Base-by-base conservation (phyloP, 2,113 vertebrate species). In the Phycodurus eques region DNA sequence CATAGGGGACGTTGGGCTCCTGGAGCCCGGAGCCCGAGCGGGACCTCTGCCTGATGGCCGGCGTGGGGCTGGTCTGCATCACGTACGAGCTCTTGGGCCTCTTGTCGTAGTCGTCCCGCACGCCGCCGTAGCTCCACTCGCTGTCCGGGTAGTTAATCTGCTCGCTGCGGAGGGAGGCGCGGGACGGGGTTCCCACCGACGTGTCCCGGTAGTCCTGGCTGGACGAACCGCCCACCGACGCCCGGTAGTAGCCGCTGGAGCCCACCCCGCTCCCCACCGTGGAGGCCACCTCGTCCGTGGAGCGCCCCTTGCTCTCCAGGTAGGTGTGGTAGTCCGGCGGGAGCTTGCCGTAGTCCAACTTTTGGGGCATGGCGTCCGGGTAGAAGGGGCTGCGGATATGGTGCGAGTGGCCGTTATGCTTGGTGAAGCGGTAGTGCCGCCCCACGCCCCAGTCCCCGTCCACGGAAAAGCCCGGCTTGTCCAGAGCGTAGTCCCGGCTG, bases 41-140 rank as follows among this genome's bases (percentile, higher is more conserved):
- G 65, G 98, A 98, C 22, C 97, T 91, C 89, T 99, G 98, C 69
- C 98, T 91, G 88, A 99, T 96, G 8, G 95, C 81, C 0, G 96
- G 97, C 79, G 96, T 96, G 70, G 98, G 96, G 83, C 97, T 99
- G 0, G 93, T 94, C 47, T 95, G 95, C 51, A 91, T 92, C 78
- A 96, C 89, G 1, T 99, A 97, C 0, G 98, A 99, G 0, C 97
- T 98, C 87, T 98, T 98, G 0, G 98, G 97, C 78, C 97, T 93
- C 88, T 95, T 95, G 22, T 98, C 96, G 0, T 95, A 95, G 47
- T 98, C 96, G 0, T 98, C 96, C 77, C 94, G 92, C 83, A 90
- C 76, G 42, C 79, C 87, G 0, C 93, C 91, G 2, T 92, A 92
- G 19, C 91, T 94, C 96, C 96, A 98, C 72, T 97, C 95, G 0